Percentiles rank a stretch among this genome's conserved stretches.
Conservation (phyloP, 2,888 invertebrate genomes). For the Tuta absoluta region DNA sequence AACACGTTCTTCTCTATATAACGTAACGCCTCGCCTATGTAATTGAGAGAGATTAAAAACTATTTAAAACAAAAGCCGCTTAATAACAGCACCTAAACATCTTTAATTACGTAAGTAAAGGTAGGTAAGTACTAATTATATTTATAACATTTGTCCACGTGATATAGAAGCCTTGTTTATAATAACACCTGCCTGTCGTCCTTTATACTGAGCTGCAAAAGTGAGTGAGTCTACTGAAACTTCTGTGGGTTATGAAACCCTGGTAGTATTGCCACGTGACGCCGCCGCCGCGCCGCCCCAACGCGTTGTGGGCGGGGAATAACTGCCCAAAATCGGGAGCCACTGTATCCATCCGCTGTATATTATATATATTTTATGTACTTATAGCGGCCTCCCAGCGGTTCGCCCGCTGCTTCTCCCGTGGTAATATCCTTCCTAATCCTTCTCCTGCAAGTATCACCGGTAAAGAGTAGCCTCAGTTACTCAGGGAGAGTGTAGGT, state of each 20-base stretch:
- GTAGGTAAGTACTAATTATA: not conserved
- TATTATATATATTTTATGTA: not conserved
- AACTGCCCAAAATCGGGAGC: constrained; percentile 23
- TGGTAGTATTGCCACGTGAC: constrained; percentile 58
- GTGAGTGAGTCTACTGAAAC: not conserved
- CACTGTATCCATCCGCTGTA: not conserved
- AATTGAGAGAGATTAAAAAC: constrained; percentile 8
- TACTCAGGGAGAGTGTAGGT: too few relatives aligned
- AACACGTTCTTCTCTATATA: not conserved
- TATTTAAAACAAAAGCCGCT: constrained; percentile 19
- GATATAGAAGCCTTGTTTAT: constrained; percentile 22
- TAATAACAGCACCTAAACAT: not conserved
- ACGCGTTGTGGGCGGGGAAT: constrained; percentile 48
- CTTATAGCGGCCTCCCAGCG: not conserved
- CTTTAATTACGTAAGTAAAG: constrained; percentile 2
- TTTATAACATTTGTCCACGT: constrained; percentile 12
- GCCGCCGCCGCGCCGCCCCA: constrained; percentile 48
- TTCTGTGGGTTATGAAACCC: constrained; percentile 49
- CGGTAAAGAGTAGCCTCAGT: too few relatives aligned
- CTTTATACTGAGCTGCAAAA: constrained; percentile 2
- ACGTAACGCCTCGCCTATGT: constrained; percentile 4
- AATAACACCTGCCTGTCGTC: constrained; percentile 2
- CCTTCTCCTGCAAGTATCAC: too few relatives aligned
- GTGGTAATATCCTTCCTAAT: too few relatives aligned
- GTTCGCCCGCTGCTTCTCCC: not conserved